These are phyloP conservation scores for Dermolepida albohirtum DNA, from an alignment of 2,888 invertebrate genomes.

Conservation along the genomic window DNA sequence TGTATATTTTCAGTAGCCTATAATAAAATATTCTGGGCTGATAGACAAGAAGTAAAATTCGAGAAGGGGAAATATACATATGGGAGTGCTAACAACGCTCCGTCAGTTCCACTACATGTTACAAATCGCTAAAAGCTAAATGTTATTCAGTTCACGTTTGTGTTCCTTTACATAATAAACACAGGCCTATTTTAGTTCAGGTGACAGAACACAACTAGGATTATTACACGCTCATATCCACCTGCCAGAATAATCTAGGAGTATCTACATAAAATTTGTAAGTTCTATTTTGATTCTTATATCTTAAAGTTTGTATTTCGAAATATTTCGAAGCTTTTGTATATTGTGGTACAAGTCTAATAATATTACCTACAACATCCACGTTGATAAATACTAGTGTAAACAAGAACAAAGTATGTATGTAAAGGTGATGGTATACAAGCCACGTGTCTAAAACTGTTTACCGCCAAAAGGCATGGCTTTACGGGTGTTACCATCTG, in stretches of 20 bases:
- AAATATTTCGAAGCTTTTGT: not conserved
- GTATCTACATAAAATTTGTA: not conserved
- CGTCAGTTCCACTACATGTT: conserved; percentile 30
- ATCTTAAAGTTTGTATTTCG: too few relatives aligned
- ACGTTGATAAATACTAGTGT: conserved; percentile 18
- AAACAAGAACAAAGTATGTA: conserved; percentile 19
- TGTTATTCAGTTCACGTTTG: conserved; percentile 10
- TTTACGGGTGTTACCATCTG: conserved; percentile 1
- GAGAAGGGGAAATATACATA: conserved; percentile 36
- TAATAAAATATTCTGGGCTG: conserved; percentile 24
- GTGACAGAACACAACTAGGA: conserved; percentile 17
- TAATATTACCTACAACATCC: conserved; percentile 7
- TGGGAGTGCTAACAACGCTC: conserved; percentile 14
- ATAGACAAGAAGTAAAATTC: conserved; percentile 25
- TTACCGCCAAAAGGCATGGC: conserved; percentile 16
- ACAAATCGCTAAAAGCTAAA: conserved; percentile 33
- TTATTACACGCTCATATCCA: conserved; percentile 3
- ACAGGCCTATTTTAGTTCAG: conserved; percentile 5
- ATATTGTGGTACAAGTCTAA: not conserved
- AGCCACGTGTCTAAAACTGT: conserved; percentile 28
- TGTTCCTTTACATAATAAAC: conserved; percentile 11
- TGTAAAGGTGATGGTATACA: conserved; percentile 8
- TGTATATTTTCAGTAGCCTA: conserved; percentile 20
- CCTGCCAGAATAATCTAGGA: conserved; percentile 2
- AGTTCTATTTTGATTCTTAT: not conserved